These are phyloP conservation scores for Himalopsyche tibetana DNA, from an alignment of 2,888 invertebrate genomes.

Conservation along the genomic window DNA sequence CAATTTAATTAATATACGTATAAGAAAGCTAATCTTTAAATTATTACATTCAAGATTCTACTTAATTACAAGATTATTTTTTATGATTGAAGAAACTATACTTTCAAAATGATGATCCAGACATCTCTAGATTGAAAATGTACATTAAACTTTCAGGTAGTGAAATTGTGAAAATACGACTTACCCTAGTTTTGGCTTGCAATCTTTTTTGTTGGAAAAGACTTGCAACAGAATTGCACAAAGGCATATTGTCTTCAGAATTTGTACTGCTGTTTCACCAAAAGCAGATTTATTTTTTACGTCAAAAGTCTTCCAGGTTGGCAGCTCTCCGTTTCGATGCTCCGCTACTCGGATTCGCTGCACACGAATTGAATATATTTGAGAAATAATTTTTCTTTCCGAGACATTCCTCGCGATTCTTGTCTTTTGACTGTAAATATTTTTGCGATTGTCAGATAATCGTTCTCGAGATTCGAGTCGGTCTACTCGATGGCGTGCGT, in stretches of 20 bases:
- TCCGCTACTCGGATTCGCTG: background rate
- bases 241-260: constrained; percentile 60
- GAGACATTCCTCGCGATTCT: constrained; percentile 13
- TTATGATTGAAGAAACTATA: too few relatives aligned
- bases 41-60: too few relatives aligned
- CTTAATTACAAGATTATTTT: too few relatives aligned
- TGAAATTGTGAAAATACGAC: background rate
- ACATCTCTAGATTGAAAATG: too few relatives aligned
- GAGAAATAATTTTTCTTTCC: constrained; percentile 22
- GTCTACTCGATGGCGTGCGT: background rate
- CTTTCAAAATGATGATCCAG: too few relatives aligned
- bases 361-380: background rate
- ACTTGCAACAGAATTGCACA: constrained; percentile 58
- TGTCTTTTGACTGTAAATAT: background rate
- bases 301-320: constrained; percentile 11
- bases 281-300: constrained; percentile 27
- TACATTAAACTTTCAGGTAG: background rate
- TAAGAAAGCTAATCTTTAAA: background rate
- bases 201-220: constrained; percentile 49
- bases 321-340: background rate
- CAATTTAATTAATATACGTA: background rate
- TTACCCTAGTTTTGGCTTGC: constrained; percentile 58
- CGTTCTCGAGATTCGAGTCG: background rate
- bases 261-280: constrained; percentile 50
- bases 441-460: background rate